Evolutionary conservation across 2,888 invertebrate genomes (phyloP), one percentile per base, ranked within the genome.

Genomic region (Cryptus armator): DNA sequence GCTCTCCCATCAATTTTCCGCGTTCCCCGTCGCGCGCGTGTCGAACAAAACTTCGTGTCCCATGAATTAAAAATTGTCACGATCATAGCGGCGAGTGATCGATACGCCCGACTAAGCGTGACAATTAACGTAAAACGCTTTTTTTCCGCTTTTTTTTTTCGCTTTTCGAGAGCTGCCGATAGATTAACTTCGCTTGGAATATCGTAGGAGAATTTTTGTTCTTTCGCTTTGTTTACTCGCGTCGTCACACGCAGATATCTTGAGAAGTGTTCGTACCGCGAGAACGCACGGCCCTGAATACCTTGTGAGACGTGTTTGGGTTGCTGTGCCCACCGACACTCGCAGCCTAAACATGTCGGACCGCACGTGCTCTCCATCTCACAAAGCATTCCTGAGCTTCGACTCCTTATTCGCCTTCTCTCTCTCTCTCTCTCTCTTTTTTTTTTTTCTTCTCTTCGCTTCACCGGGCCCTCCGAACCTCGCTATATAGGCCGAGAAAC

Each of bases 21-120:
- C 66, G 66, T 19, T 74, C 44, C 43, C 76, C 62, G 10, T 32
- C 46, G 46, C 51, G 48, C 16, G 16, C 29, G 46, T 4, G 51
- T 32, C 19, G 24, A n/a, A 24, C 51, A 66, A 19, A 66, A 51
- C 67, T 67, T 62, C 59, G 78, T 78, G 74, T 78, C 75, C 79
- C 81, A 86, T 85, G 86, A 87, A 88, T 87, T 86, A 88, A 87
- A 85, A 86, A 86, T 86, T 80, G 84, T 81, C 68, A 76, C 79
- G 78, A 67, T 86, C 79, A 44, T 68, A 53, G 68, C 43, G 37
- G 80, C 71, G 85, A 81, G 71, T 87, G 83, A 87, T 86, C 86
- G 84, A 86, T 78, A 62, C 67, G 32, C 29, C 24, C 44, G 51
- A 16, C 44, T 53, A 70, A 56, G 48, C 70, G 53, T 62, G 53